Conservation (phyloP, 2,113 vertebrate species). For the Promerops cafer region DNA sequence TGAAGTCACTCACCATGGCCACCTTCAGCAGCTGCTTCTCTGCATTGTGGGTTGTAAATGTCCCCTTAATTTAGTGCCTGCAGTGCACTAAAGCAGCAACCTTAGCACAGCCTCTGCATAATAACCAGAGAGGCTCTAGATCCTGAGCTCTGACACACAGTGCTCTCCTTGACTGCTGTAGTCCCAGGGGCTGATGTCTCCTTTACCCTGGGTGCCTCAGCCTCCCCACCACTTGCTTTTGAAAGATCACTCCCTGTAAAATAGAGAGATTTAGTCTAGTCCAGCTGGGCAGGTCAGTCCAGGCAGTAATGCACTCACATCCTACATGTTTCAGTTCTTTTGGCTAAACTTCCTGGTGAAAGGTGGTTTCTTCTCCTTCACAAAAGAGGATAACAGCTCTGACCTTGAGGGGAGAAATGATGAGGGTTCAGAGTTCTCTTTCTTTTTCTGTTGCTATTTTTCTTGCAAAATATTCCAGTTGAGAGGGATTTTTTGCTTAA, state of each 20-base stretch:
- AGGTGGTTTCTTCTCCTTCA: not conserved
- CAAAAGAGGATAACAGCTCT: slow-evolving; percentile 5
- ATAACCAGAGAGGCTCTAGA: not conserved
- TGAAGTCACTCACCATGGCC: not conserved
- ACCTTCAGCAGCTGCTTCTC: slow-evolving; percentile 41
- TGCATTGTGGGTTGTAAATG: slow-evolving; percentile 50
- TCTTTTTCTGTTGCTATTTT: slow-evolving; percentile 13
- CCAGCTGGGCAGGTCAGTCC: slow-evolving; percentile 23
- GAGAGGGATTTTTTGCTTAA: slow-evolving; percentile 62
- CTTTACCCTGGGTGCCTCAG: not conserved
- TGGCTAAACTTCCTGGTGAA: slow-evolving; percentile 20
- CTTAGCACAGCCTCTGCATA: slow-evolving; percentile 38
- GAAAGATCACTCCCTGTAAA: slow-evolving; percentile 31
- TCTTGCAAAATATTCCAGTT: slow-evolving; percentile 61
- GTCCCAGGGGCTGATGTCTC: not conserved
- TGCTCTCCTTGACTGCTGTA: not conserved
- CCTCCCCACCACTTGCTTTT: not conserved
- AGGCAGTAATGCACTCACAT: slow-evolving; percentile 10
- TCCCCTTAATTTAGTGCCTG: slow-evolving; percentile 60
- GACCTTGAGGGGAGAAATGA: slow-evolving; percentile 64
- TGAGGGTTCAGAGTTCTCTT: slow-evolving; percentile 19
- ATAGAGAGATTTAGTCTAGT: slow-evolving; percentile 50
- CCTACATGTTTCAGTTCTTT: slow-evolving; percentile 40
- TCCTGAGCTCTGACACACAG: not conserved
- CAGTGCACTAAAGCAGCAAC: slow-evolving; percentile 55